phyloP scores from a whole-genome alignment of 2,888 invertebrate species.

The Meandrusa payeni region DNA sequence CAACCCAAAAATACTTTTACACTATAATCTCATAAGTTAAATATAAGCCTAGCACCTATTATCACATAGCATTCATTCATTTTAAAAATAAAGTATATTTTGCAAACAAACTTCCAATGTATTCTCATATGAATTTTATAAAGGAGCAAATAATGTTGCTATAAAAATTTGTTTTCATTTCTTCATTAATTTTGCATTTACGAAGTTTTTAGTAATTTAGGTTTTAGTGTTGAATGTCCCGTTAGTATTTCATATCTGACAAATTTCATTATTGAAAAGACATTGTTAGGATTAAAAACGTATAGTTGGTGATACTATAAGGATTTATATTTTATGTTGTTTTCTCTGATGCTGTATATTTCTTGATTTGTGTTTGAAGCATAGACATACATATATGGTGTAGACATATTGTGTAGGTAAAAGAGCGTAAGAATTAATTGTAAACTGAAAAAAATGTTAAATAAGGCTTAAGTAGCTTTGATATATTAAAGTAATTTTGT shows the following conservation, averaged over 20 bases:
- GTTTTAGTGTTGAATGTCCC: constrained; percentile 6
- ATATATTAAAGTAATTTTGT: neutral
- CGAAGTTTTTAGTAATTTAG: neutral
- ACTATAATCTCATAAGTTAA: constrained; percentile 43
- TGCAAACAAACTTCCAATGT: too few relatives aligned
- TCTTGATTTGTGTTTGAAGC: neutral
- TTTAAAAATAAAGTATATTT: constrained; percentile 24
- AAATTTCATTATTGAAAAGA: constrained; percentile 17
- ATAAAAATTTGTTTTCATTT: constrained; percentile 10
- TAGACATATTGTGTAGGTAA: constrained; percentile 1
- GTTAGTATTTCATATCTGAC: constrained; percentile 7
- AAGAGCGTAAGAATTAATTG: neutral
- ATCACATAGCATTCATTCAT: constrained; percentile 12
- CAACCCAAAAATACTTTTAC: constrained; percentile 39
- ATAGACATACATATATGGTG: neutral
- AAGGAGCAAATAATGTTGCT: constrained; percentile 19
- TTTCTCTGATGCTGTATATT: constrained; percentile 12
- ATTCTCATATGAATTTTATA: constrained; percentile 5
- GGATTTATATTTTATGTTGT: constrained; percentile 9
- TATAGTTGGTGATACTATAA: neutral
- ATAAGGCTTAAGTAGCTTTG: constrained; percentile 5
- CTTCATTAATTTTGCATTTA: constrained; percentile 21
- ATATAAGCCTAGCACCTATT: constrained; percentile 26
- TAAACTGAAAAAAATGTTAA: neutral
- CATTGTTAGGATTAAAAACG: constrained; percentile 12